These are phyloP conservation scores for Drosophila nannoptera DNA, from an alignment of 1,140 invertebrate species.

Conservation along the genomic window DNA sequence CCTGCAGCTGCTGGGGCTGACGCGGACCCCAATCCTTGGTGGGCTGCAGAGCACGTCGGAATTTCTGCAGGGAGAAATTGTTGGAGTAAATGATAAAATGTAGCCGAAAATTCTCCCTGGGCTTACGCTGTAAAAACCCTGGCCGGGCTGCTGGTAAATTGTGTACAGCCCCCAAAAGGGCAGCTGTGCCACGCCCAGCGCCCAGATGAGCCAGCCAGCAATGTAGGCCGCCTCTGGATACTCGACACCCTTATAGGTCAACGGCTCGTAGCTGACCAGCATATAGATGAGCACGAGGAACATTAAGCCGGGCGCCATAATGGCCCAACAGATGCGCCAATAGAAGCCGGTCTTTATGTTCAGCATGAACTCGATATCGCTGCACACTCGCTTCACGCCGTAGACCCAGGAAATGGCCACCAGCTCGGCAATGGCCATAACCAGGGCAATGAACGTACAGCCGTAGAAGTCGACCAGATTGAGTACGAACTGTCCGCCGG, in stretches of 20 bases:
- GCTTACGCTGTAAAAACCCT: slow-evolving; percentile 52
- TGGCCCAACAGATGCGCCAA: slow-evolving; percentile 91
- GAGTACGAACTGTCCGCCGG: slow-evolving; percentile 92
- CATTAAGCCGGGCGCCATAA: slow-evolving; percentile 87
- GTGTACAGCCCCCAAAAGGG: slow-evolving; percentile 79
- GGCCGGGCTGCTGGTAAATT: slow-evolving; percentile 62
- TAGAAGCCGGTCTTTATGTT: slow-evolving; percentile 85
- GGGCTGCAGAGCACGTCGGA: slow-evolving; percentile 53
- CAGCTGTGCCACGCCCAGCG: slow-evolving; percentile 79
- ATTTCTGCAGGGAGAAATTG: slow-evolving; percentile 37
- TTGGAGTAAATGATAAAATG: neutral
- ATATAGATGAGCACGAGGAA: slow-evolving; percentile 85
- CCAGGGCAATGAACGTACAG: slow-evolving; percentile 88
- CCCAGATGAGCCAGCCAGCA: slow-evolving; percentile 80
- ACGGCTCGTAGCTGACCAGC: slow-evolving; percentile 80
- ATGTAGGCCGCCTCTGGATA: slow-evolving; percentile 80
- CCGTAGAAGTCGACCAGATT: slow-evolving; percentile 92
- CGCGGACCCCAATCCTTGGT: slow-evolving; percentile 62
- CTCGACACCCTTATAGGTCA: slow-evolving; percentile 79
- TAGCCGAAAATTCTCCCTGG: neutral
- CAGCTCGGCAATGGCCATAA: slow-evolving; percentile 87
- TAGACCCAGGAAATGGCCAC: slow-evolving; percentile 87
- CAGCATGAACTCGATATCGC: slow-evolving; percentile 87
- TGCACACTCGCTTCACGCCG: slow-evolving; percentile 83
- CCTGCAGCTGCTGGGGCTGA: slow-evolving; percentile 51